Conservation (phyloP, 2,888 invertebrate species). For the Ectropis crepuscularia region DNA sequence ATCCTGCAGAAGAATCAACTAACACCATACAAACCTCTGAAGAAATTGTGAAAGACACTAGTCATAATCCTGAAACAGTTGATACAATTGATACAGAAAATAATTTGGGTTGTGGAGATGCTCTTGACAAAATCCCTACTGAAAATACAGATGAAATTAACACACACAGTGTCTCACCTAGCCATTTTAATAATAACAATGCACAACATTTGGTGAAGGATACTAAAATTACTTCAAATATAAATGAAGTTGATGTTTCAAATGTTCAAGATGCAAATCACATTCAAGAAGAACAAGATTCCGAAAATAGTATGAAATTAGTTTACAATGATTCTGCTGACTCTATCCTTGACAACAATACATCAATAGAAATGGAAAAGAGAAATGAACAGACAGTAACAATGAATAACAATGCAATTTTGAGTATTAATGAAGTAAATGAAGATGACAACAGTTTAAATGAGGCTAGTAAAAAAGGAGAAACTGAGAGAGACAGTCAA, state of each 20-base stretch:
- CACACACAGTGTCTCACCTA: background rate
- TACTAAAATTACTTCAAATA: conserved; percentile 17
- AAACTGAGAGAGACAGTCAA: conserved; percentile 52
- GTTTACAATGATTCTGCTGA: conserved; percentile 49
- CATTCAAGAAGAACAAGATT: conserved; percentile 42
- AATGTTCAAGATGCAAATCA: conserved; percentile 22
- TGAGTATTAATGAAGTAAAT: conserved; percentile 2
- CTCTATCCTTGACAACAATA: conserved; percentile 28
- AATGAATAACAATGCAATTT: conserved; percentile 3
- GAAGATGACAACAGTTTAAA: background rate
- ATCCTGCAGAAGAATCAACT: background rate
- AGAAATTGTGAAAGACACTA: conserved; percentile 8
- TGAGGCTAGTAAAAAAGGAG: conserved; percentile 3
- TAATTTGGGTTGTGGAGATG: background rate
- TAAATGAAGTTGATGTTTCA: conserved; percentile 10
- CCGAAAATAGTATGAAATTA: conserved; percentile 48
- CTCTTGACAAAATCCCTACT: conserved; percentile 2
- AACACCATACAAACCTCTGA: conserved; percentile 12
- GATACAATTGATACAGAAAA: background rate
- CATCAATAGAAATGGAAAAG: conserved; percentile 13
- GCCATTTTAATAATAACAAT: background rate
- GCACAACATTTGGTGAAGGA: background rate
- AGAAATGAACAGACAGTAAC: conserved; percentile 6
- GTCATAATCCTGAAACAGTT: background rate
- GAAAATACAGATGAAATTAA: background rate